Evolutionary conservation across 2,888 invertebrate species (phyloP).

Genomic region (Drosophila ezoana): DNA sequence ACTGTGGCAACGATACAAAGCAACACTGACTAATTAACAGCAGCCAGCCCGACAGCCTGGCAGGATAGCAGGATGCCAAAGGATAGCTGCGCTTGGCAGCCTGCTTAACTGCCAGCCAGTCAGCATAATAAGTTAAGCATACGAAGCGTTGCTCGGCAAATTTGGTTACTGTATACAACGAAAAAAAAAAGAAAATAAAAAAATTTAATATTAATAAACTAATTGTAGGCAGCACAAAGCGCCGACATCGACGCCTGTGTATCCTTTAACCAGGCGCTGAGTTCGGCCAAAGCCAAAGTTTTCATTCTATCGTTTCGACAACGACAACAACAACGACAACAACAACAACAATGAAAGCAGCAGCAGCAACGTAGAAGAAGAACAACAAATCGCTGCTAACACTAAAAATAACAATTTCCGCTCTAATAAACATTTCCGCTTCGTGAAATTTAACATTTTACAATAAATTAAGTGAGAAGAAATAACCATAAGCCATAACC

Average conservation of each 20-base stretch:
- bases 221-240: slow-evolving; percentile 61
- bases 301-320: slow-evolving; percentile 28
- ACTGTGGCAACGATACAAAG: slow-evolving; percentile 32
- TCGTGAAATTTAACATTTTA: slow-evolving; percentile 80
- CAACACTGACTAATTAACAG: slow-evolving; percentile 62
- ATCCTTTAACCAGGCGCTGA: slow-evolving; percentile 26
- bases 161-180: slow-evolving; percentile 11
- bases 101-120: slow-evolving; percentile 18
- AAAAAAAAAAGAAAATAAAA: slow-evolving; percentile 12
- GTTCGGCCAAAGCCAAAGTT: slow-evolving; percentile 29
- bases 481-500: slow-evolving; percentile 69
- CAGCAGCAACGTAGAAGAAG: slow-evolving; percentile 20
- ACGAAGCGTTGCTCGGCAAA: slow-evolving; percentile 43
- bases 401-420: slow-evolving; percentile 81
- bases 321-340: slow-evolving; percentile 17
- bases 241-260: slow-evolving; percentile 2
- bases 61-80: slow-evolving; percentile 15
- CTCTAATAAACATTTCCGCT: slow-evolving; percentile 82
- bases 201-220: slow-evolving; percentile 73
- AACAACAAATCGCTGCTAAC: slow-evolving; percentile 57
- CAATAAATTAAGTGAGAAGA: slow-evolving; percentile 81
- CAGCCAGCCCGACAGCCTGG: slow-evolving; percentile 12
- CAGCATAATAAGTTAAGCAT: slow-evolving; percentile 51
- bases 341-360: slow-evolving; percentile 7
- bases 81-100: neutral